Conservation (phyloP, 2,113 vertebrate genomes). For the Dendrocopos noguchii region DNA sequence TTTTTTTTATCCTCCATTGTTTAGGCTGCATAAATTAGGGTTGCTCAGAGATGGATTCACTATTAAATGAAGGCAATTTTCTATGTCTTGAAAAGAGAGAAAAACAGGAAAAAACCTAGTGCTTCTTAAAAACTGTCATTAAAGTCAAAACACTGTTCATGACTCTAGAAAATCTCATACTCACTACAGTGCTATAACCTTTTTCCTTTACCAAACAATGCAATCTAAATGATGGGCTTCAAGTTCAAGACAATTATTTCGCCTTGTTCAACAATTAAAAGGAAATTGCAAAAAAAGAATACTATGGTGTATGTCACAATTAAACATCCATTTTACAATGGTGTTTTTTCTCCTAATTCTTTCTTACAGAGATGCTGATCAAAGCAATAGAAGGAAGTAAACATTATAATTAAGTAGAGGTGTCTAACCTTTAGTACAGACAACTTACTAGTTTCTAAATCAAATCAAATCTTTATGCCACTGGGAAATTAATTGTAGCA, state of each 20-base stretch:
- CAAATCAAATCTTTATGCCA: background rate
- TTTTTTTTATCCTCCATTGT: background rate
- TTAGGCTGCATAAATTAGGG: background rate
- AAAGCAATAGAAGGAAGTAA: slow-evolving; percentile 40
- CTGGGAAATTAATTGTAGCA: slow-evolving; percentile 44
- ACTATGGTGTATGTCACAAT: background rate
- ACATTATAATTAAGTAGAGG: slow-evolving; percentile 38
- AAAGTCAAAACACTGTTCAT: background rate
- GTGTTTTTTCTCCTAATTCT: background rate
- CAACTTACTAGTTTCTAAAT: slow-evolving; percentile 30
- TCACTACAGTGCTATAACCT: background rate
- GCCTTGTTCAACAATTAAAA: slow-evolving; percentile 45
- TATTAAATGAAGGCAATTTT: background rate
- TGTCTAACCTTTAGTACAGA: slow-evolving; percentile 37
- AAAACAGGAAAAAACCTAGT: background rate
- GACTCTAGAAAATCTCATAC: background rate
- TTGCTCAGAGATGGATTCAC: background rate
- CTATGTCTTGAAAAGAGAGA: background rate
- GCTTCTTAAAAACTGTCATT: background rate
- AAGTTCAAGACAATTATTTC: slow-evolving; percentile 39
- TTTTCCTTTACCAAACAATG: slow-evolving; percentile 8
- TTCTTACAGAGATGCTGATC: background rate
- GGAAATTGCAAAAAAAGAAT: background rate
- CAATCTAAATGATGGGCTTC: slow-evolving; percentile 17
- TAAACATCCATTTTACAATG: slow-evolving; percentile 29